These are phyloP conservation scores for Neodontobutis hainanensis DNA, from an alignment of 2,113 vertebrate genomes.

Conservation along the genomic window DNA sequence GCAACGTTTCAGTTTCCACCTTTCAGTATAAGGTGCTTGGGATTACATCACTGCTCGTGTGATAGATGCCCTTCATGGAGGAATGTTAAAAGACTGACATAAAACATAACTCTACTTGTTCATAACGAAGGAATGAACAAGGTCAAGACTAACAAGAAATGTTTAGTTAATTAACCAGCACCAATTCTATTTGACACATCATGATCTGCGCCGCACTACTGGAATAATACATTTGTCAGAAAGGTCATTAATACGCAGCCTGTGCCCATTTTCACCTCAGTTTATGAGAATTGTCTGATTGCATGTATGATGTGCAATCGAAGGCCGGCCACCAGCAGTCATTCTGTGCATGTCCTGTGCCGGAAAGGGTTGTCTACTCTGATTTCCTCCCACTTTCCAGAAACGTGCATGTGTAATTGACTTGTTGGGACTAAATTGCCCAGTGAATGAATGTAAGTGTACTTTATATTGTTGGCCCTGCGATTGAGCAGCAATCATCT, in stretches of 20 bases:
- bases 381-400: too few species aligned
- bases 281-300: too few species aligned
- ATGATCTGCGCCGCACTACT: constrained; percentile 24
- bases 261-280: too few species aligned
- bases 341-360: too few species aligned
- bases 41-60: constrained; percentile 18
- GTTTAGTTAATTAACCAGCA: constrained; percentile 52
- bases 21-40: constrained; percentile 63
- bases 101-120: constrained; percentile 34
- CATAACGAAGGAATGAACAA: constrained; percentile 35
- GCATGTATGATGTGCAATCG: too few species aligned
- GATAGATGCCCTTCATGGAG: constrained; percentile 13
- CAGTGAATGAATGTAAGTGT: too few species aligned
- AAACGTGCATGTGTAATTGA: too few species aligned
- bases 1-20: constrained; percentile 47
- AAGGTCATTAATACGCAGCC: constrained; percentile 41
- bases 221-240: constrained; percentile 39
- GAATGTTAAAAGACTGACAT: constrained; percentile 8
- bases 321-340: too few species aligned
- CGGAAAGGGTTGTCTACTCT: too few species aligned
- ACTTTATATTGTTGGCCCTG: too few species aligned
- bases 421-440: too few species aligned
- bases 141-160: constrained; percentile 2
- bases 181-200: constrained; percentile 30
- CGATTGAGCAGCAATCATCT: too few species aligned